Evolutionary conservation across 2,888 invertebrate species (phyloP), one percentile per base, ranked within the genome.

Genomic region (Rhaphigaster nebulosa): DNA sequence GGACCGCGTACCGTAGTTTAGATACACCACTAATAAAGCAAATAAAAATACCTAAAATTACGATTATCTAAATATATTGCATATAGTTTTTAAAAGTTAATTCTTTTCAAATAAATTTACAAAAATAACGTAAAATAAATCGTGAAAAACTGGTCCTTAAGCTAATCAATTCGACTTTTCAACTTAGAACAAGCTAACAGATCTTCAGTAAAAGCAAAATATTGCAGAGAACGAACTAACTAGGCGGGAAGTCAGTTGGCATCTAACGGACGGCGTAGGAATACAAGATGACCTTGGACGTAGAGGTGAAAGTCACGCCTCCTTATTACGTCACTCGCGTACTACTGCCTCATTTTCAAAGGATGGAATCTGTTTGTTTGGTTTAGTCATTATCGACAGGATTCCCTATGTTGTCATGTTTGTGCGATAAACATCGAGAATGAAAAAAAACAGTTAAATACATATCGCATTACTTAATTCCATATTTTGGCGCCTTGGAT

Each of bases 281-380:
- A 84, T 84, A 84, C 84, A 84, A 23, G 84, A 50, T 84, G 84
- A 50, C 84, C 84, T 84, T 84, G 84, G 80, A 29, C 4, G 41
- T 45, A 18, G 45, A 84, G 84, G 84, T 84, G 84, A 84, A 84
- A 84, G 84, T 84, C 84, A 84, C 84, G 80, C 80, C 80, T 84
- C 45, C n/a, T 45, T 12, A 5, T 80, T 80, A 50, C 84, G 84
- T 84, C 84, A 84, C 84, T 34, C n/a, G 45, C 41, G 84, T 50
- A 84, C 84, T 50, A 84, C 84, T 84, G 45, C 26, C 84, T 84
- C 84, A 38, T 76, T 76, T 38, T 8, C 38, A 2, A 38, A 38
- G 0, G 65, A 65, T 29, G 20, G 38, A 4, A 23, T n/a, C 60
- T 38, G 70, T 76, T 38, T 76, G 38, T 76, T 76, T 76, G 70